Base-by-base conservation (phyloP, 2,888 invertebrate species). In the Trichacis sp. region DNA sequence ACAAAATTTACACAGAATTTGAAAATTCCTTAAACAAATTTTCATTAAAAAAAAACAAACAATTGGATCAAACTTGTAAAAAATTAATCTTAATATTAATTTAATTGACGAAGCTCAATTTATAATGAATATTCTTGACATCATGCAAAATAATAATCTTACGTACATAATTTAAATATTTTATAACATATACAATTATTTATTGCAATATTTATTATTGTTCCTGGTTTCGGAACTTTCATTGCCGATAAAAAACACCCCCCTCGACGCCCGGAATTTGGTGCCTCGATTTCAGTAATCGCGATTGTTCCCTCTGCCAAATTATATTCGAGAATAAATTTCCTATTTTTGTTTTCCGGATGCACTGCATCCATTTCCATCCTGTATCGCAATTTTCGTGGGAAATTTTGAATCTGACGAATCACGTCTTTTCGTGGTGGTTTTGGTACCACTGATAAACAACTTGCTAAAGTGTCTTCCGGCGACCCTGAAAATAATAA, bases 381-480 rank as follows among this genome's bases (percentile, higher is more conserved):
- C 51, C 90, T 89, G 79, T 93, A 95, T 38, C 94, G 88, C 0
- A 93, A 86, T 50, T 89, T 87, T 87, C 88, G 80, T 0, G 77
- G 77, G 29, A 80, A 74, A 81, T 94, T 93, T 17, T 91, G 86
- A 56, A 94, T 86, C 81, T 92, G 91, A 77, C 91, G 91, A 69
- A 93, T 88, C 81, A 93, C 92, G 79, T 92, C 91, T 78, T 89
- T 90, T 78, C 89, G 90, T 0, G 93, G 93, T 1, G 91, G 87
- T 75, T 91, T 91, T 2, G 92, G 24, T 12, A 29, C 24, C 29
- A 29, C 29, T 8, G 46, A 43, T 72, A 89, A 86, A 77, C 92
- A 93, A 15, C 91, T 91, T 76, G 91, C 90, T 24, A 93, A 81
- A 0, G 93, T 91, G 78, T 95, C 94, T 80, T 94, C 93, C 1